Evolutionary conservation across 1,140 invertebrate genomes (phyloP).

Genomic region (Bombus difficillimus): DNA sequence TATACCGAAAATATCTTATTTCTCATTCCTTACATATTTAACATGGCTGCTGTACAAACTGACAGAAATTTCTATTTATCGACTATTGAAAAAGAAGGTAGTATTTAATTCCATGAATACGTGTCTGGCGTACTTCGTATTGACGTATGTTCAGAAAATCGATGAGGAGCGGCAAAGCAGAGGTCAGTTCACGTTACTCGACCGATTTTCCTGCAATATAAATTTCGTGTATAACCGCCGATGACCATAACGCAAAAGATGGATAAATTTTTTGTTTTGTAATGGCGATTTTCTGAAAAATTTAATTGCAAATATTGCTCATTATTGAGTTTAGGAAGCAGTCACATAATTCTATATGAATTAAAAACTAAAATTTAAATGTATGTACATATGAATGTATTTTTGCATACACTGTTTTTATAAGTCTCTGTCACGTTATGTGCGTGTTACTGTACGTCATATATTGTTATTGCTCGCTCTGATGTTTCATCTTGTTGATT

Average conservation of each 20-base stretch:
- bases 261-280: background rate
- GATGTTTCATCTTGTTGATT: background rate
- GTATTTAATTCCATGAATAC: conserved; percentile 32
- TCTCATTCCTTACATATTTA: background rate
- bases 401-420: background rate
- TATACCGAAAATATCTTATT: background rate
- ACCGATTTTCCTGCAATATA: conserved; percentile 36
- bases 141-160: conserved; percentile 52
- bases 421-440: conserved; percentile 8
- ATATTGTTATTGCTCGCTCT: background rate
- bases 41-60: background rate
- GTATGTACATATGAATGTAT: background rate
- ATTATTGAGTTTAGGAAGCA: background rate
- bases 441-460: conserved; percentile 10
- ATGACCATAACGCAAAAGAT: background rate
- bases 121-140: conserved; percentile 32
- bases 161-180: conserved; percentile 38
- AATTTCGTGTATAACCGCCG: background rate
- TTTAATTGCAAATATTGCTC: background rate
- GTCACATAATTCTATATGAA: background rate
- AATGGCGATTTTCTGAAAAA: background rate
- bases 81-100: background rate
- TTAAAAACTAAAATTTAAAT: conserved; percentile 1
- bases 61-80: background rate
- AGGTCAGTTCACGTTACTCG: conserved; percentile 44